A percentile compares a stretch with the other conserved stretches of the same genome.
These are phyloP conservation scores for Chromoteleia sp. DNA, from an alignment of 2,888 invertebrate species.

Conservation along the genomic window DNA sequence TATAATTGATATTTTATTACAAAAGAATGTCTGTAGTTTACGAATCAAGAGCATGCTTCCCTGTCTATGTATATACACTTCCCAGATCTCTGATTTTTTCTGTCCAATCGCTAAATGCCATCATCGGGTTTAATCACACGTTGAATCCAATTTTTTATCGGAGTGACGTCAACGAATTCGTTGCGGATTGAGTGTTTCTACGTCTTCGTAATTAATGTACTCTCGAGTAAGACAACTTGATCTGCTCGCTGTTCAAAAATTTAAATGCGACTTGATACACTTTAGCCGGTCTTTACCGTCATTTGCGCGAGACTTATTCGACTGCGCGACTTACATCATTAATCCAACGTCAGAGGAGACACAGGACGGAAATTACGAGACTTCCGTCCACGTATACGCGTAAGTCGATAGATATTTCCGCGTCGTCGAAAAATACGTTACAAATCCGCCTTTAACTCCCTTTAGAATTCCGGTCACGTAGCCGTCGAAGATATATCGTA, in stretches of 20 bases:
- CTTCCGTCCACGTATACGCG: slow-evolving; percentile 74
- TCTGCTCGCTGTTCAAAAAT: slow-evolving; percentile 29
- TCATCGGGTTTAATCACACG: too few relatives aligned
- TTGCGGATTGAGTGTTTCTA: not conserved
- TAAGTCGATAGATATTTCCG: slow-evolving; percentile 79
- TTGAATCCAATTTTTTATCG: not conserved
- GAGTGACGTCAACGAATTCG: not conserved
- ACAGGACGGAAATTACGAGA: slow-evolving; percentile 79
- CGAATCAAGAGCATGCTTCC: too few relatives aligned
- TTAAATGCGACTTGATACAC: slow-evolving; percentile 48
- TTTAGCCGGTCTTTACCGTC: slow-evolving; percentile 52
- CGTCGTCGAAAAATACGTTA: slow-evolving; percentile 83
- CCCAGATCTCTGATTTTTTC: too few relatives aligned
- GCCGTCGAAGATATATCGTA: slow-evolving; percentile 82
- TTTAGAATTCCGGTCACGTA: slow-evolving; percentile 82
- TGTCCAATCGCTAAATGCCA: too few relatives aligned
- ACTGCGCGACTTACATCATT: slow-evolving; percentile 65
- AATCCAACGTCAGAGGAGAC: slow-evolving; percentile 69
- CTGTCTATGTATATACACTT: too few relatives aligned
- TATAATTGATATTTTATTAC: too few relatives aligned
- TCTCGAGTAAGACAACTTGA: slow-evolving; percentile 24
- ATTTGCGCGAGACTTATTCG: slow-evolving; percentile 61
- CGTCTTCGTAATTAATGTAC: slow-evolving; percentile 23
- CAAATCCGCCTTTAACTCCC: slow-evolving; percentile 83
- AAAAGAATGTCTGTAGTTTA: too few relatives aligned